Conservation (phyloP, 2,113 vertebrate genomes). For the Scopus umbretta region DNA sequence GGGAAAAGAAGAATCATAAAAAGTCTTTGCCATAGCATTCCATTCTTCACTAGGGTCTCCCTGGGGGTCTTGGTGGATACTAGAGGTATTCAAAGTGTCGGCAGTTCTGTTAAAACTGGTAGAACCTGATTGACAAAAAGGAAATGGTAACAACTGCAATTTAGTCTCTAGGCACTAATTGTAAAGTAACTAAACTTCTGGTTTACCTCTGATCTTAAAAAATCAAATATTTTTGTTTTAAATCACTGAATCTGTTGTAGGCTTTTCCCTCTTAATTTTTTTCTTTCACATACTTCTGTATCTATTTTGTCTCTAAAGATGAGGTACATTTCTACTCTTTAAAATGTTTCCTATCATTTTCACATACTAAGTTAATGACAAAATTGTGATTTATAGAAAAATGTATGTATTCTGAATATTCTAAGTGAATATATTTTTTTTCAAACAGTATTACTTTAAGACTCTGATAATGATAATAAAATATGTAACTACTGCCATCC, state of each 20-base stretch:
- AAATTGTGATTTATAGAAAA: not conserved
- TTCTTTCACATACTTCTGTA: conserved; percentile 18
- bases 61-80: conserved; percentile 61
- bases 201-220: conserved; percentile 44
- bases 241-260: conserved; percentile 10
- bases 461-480: not conserved
- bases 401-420: not conserved
- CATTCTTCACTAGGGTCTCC: conserved; percentile 72
- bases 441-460: not conserved
- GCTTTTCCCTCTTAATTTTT: conserved; percentile 24
- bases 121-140: conserved; percentile 76
- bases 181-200: conserved; percentile 47
- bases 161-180: conserved; percentile 65
- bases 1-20: conserved; percentile 78
- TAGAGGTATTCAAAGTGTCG: conserved; percentile 70
- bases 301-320: not conserved
- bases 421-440: not conserved
- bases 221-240: conserved; percentile 27
- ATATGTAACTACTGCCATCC: not conserved
- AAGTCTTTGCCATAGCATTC: conserved; percentile 75
- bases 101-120: conserved; percentile 66
- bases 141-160: conserved; percentile 72
- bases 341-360: not conserved
- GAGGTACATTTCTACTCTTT: not conserved
- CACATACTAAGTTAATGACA: not conserved